Conservation (phyloP, 1,140 invertebrate genomes). For the Heliconius nattereri region DNA sequence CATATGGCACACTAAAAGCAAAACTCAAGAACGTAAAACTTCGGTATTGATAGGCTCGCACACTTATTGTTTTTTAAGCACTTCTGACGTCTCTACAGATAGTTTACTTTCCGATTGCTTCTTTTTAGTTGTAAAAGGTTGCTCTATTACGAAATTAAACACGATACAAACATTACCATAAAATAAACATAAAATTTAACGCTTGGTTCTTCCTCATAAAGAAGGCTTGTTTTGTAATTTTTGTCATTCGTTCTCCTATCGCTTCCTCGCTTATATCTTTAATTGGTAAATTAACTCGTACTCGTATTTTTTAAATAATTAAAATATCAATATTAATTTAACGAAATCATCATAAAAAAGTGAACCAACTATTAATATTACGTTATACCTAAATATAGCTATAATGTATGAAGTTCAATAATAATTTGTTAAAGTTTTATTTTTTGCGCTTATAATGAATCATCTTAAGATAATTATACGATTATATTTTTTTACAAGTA, state of each 20-base stretch:
- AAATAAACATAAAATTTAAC: slow-evolving; percentile 28
- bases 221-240: slow-evolving; percentile 18
- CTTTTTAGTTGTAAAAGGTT: background rate
- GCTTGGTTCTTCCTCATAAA: slow-evolving; percentile 18
- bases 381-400: background rate
- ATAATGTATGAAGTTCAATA: background rate
- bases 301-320: background rate
- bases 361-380: background rate
- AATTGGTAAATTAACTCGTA: background rate
- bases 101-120: background rate
- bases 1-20: background rate
- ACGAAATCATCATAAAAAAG: background rate
- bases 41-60: background rate
- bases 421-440: background rate
- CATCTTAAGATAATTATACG: background rate
- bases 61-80: background rate
- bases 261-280: slow-evolving; percentile 19
- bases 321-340: background rate
- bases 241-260: slow-evolving; percentile 17
- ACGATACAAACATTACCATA: background rate
- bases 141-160: slow-evolving; percentile 18
- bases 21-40: background rate
- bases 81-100: background rate
- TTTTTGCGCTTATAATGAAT: background rate
- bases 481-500: background rate